Evolutionary conservation across 2,113 vertebrate species (phyloP).

Genomic region (Condylura cristata): DNA sequence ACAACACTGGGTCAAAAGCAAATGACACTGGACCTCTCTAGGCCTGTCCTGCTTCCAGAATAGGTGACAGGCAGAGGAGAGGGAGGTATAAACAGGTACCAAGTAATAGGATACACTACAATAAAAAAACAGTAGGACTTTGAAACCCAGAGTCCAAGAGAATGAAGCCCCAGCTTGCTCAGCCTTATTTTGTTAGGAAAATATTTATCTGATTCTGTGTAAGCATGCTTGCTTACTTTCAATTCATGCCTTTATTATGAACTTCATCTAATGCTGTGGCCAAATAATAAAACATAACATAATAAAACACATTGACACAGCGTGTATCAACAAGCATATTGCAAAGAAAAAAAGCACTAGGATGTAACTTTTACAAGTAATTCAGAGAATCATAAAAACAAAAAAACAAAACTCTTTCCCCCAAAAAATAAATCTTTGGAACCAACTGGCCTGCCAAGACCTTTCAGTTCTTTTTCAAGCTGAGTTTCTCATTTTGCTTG

Average conservation of each 20-base stretch:
- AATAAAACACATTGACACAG: background rate
- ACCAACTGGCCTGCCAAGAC: background rate
- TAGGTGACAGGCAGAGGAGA: background rate
- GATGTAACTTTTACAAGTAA: background rate
- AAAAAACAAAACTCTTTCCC: background rate
- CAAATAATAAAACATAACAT: slow-evolving; percentile 4
- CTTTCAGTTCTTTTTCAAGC: background rate
- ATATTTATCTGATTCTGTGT: background rate
- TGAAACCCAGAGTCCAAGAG: slow-evolving; percentile 26
- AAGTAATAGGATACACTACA: background rate
- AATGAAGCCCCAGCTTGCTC: background rate
- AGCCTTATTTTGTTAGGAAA: slow-evolving; percentile 23
- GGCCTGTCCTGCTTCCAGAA: background rate
- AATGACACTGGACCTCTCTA: background rate
- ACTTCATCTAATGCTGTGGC: background rate
- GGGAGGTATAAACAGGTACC: background rate
- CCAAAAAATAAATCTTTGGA: background rate
- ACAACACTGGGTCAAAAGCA: background rate
- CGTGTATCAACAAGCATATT: background rate
- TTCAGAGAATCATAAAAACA: background rate
- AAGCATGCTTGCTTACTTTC: slow-evolving; percentile 10
- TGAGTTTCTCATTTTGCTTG: slow-evolving; percentile 1
- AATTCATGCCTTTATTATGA: background rate
- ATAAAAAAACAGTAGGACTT: slow-evolving; percentile 2
- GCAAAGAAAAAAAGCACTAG: slow-evolving; percentile 23